Conservation (phyloP, 2,113 vertebrate genomes). For the Vimba vimba region DNA sequence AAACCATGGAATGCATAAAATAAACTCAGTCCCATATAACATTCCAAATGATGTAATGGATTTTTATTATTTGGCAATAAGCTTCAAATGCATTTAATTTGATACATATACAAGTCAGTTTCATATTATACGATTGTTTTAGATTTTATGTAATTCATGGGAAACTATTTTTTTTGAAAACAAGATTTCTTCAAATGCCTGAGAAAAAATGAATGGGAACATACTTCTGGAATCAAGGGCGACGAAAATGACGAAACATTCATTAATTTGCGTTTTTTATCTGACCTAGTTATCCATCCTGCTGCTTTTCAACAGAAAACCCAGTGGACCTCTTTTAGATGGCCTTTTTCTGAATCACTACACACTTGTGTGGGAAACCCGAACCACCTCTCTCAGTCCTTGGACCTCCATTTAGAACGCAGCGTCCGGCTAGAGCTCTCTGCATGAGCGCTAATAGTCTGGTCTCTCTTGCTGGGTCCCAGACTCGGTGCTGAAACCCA, state of each 20-base stretch:
- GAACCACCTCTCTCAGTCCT: conserved; percentile 43
- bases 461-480: too few relatives aligned
- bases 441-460: conserved; percentile 57
- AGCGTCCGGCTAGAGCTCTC: conserved; percentile 48
- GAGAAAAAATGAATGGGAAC: neutral
- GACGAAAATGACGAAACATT: neutral
- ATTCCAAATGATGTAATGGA: too few relatives aligned
- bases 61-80: neutral
- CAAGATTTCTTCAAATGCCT: neutral
- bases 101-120: neutral
- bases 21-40: neutral
- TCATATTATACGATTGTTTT: neutral
- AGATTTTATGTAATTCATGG: neutral
- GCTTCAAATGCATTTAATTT: neutral
- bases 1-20: neutral
- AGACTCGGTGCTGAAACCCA: too few relatives aligned
- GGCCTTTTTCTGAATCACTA: conserved; percentile 52
- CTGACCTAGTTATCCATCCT: neutral
- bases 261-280: conserved; percentile 54
- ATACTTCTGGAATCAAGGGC: neutral
- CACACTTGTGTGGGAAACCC: conserved; percentile 60
- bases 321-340: conserved; percentile 58
- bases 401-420: conserved; percentile 50
- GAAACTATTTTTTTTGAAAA: neutral
- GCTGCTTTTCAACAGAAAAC: conserved; percentile 54